phyloP scores from a whole-genome alignment of 2,113 vertebrate species.

The Trinectes maculatus region DNA sequence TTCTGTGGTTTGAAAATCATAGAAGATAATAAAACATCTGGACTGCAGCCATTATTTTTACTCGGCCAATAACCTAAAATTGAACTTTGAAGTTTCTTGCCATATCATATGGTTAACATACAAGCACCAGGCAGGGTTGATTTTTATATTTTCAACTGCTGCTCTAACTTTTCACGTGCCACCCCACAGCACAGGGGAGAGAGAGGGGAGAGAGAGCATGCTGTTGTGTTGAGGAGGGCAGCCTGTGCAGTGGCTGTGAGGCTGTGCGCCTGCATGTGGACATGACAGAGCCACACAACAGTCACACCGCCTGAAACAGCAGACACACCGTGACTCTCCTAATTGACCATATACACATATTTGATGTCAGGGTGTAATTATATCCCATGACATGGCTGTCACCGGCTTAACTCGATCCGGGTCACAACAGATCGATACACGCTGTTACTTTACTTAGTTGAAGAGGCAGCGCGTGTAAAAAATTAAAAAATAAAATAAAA shows the following conservation, averaged over 20 bases:
- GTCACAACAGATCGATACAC: constrained; percentile 72
- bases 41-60: background rate
- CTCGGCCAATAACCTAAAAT: background rate
- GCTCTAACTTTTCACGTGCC: constrained; percentile 29
- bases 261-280: constrained; percentile 67
- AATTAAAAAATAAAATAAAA: no score
- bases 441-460: constrained; percentile 64
- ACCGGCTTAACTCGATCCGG: constrained; percentile 53
- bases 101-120: background rate
- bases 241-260: constrained; percentile 27
- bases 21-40: constrained; percentile 3
- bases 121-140: background rate
- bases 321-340: constrained; percentile 44
- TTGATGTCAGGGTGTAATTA: constrained; percentile 57
- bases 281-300: constrained; percentile 63
- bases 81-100: constrained; percentile 6
- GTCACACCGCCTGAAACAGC: constrained; percentile 71
- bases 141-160: background rate
- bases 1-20: constrained; percentile 8
- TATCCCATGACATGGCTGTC: constrained; percentile 49
- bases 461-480: constrained; percentile 50
- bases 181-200: background rate
- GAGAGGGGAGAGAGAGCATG: background rate
- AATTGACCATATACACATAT: constrained; percentile 53
- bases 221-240: constrained; percentile 24